Conservation (phyloP, 2,113 vertebrate species). For the Pitta sordida region DNA sequence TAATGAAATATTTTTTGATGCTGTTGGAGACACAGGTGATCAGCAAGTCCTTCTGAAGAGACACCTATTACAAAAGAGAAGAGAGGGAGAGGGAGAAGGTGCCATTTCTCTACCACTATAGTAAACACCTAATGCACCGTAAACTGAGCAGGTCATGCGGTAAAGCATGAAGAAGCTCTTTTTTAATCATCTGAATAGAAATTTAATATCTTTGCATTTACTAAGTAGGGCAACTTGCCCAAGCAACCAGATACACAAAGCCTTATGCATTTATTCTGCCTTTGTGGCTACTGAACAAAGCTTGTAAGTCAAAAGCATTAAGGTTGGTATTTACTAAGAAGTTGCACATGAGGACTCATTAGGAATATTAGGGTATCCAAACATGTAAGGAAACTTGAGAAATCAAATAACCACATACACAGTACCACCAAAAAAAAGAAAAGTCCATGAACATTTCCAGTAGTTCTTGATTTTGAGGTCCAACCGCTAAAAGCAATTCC, state of each 20-base stretch:
- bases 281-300: slow-evolving; percentile 61
- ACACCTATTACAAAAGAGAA: slow-evolving; percentile 12
- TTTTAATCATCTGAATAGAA: slow-evolving; percentile 79
- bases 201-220: slow-evolving; percentile 79
- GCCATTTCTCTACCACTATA: slow-evolving; percentile 60
- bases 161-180: slow-evolving; percentile 74
- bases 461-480: not conserved
- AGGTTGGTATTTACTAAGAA: slow-evolving; percentile 45
- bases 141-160: slow-evolving; percentile 61
- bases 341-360: slow-evolving; percentile 43
- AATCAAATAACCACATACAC: slow-evolving; percentile 20
- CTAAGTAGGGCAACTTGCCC: slow-evolving; percentile 65
- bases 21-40: not conserved
- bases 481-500: not conserved
- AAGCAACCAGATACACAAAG: slow-evolving; percentile 73
- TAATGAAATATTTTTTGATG: not conserved
- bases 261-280: slow-evolving; percentile 68
- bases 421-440: not conserved
- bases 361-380: slow-evolving; percentile 58
- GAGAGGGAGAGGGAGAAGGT: slow-evolving; percentile 36
- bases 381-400: slow-evolving; percentile 18
- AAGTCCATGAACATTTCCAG: not conserved
- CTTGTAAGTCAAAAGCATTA: slow-evolving; percentile 67
- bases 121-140: slow-evolving; percentile 62
- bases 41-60: slow-evolving; percentile 16